A percentile compares a stretch with the other conserved stretches of the same genome.
Conservation (phyloP, 2,888 invertebrate genomes). For the Fragum fragum region DNA sequence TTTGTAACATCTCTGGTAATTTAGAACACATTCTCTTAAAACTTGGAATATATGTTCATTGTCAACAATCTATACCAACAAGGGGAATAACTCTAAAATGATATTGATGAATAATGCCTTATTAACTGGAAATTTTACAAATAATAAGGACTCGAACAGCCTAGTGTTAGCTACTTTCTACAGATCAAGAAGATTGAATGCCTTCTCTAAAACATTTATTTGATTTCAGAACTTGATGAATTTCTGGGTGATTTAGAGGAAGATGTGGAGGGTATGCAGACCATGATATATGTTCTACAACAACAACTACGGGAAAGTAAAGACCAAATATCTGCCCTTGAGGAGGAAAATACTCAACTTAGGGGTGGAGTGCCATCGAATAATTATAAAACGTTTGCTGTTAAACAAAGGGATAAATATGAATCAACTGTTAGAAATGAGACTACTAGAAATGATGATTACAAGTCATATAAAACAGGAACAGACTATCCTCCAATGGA, state of each 20-base stretch:
- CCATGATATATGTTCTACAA: slow-evolving; percentile 97
- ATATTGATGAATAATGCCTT: no score
- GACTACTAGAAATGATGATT: slow-evolving; percentile 35
- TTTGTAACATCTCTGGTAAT: no score
- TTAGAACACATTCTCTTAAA: no score
- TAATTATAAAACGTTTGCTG: slow-evolving; percentile 32
- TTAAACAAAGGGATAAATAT: slow-evolving; percentile 51
- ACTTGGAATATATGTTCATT: no score
- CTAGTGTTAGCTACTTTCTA: no score
- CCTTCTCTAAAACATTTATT: no score
- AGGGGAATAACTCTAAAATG: no score
- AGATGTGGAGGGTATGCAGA: slow-evolving; percentile 99
- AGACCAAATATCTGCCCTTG: slow-evolving; percentile 90
- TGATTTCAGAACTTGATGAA: slow-evolving; percentile 94
- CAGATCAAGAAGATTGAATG: no score
- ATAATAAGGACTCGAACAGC: no score
- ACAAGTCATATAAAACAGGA: slow-evolving; percentile 35
- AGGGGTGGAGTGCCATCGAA: slow-evolving; percentile 37
- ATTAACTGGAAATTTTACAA: no score
- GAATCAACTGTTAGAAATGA: slow-evolving; percentile 37
- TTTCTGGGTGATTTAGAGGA: slow-evolving; percentile 98
- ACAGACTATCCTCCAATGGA: slow-evolving; percentile 59
- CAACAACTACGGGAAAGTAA: slow-evolving; percentile 95
- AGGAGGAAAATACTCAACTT: slow-evolving; percentile 88
- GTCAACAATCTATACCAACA: no score